Evolutionary conservation across 2,113 vertebrate species (phyloP), one percentile per base, ranked within the genome.

Genomic region (Marmota flaviventris): DNA sequence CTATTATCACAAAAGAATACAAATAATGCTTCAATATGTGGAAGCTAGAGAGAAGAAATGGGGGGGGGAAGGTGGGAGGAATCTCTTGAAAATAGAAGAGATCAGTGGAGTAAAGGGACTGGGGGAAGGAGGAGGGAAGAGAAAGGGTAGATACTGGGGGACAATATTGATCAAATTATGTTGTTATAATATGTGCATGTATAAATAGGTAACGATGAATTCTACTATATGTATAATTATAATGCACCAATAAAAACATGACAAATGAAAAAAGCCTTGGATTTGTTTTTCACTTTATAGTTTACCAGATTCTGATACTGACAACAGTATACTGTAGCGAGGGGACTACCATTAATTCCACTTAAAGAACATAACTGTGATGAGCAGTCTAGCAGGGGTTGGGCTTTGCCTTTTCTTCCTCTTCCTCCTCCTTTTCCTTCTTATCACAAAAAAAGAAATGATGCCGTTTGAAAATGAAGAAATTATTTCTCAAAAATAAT

Each of bases 291-390:
- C 25, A 45, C 45, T 42, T 89, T 56, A 76, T 4, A 78, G 51
- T 85, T 91, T 81, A 83, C 6, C 81, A 89, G 95, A 69, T 42
- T 89, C 53, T 91, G 88, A 78, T 77, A 58, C 78, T 93, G 56
- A 78, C 20, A 63, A 63, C 24, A 72, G 1, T 39, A 75, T 63
- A 53, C 42, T 93, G 5, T 24, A 93, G 37, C 29, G 2, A 91
- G 16, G 22, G 16, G 22, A 32, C 37, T 65, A 61, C 42, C 56
- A 89, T 90, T 78, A 85, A 67, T 18, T 56, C 93, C 32, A 82
- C 11, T 82, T 76, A 29, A 51, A 67, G 94, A 69, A 69, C 6
- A 22, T 2, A 94, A 37, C 11, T 77, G 48, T 25, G 65, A 53
- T 51, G 16, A 69, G 48, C 12, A 27, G 17, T 69, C 39, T 4